Conservation (phyloP, 37 sponge, comb jelly and placozoan genomes). For the Diacarnus erythraeanus region DNA sequence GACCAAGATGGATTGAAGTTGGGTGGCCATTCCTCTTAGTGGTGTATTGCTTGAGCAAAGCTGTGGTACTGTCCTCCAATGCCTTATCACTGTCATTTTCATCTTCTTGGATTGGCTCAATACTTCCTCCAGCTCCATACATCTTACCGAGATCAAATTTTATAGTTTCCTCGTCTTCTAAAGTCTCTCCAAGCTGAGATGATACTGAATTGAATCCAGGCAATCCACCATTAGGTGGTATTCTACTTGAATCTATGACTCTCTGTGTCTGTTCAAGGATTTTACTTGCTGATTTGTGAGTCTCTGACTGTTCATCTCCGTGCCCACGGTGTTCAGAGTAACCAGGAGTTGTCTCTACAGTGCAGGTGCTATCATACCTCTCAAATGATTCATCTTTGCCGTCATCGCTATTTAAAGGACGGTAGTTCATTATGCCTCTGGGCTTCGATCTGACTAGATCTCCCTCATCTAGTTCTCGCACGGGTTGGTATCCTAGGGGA, state of each 20-base stretch:
- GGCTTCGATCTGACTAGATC: constrained; percentile 11
- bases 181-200: neutral
- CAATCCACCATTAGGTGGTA: too few relatives aligned
- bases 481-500: neutral
- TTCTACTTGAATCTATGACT: neutral
- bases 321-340: neutral
- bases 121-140: neutral
- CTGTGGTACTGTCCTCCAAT: constrained; percentile 8
- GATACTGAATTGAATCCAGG: neutral
- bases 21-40: neutral
- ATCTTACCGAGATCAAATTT: neutral
- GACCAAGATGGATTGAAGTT: constrained; percentile 9
- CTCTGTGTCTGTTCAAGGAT: neutral
- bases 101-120: neutral
- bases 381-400: neutral
- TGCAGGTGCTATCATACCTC: neutral
- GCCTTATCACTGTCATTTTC: neutral
- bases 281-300: neutral
- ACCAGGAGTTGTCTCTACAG: neutral
- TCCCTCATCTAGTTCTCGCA: neutral
- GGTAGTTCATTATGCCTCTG: neutral
- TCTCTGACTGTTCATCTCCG: neutral
- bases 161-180: neutral
- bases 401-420: neutral
- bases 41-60: constrained; percentile 1